These are phyloP conservation scores for Archaeoteleia sp. DNA, from an alignment of 2,888 invertebrate genomes.

Conservation along the genomic window DNA sequence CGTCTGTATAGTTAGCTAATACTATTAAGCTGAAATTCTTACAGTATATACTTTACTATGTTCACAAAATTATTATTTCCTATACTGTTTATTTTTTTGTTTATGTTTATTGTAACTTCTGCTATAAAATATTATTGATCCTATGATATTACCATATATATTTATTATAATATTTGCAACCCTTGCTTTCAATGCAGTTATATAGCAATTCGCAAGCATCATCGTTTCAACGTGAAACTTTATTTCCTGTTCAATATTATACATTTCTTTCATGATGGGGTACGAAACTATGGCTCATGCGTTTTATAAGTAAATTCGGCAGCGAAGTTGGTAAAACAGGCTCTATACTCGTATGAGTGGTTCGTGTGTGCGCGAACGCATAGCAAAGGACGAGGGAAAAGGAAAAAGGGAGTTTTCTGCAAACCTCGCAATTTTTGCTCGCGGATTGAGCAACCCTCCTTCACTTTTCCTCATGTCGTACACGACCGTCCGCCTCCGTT, in stretches of 20 bases:
- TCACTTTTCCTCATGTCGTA: conserved; percentile 47
- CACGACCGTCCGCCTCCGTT: conserved; percentile 39
- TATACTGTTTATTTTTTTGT: too few relatives aligned
- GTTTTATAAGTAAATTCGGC: conserved; percentile 38
- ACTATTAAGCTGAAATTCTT: too few relatives aligned
- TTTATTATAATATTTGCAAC: too few relatives aligned
- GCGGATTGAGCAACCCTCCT: conserved; percentile 51
- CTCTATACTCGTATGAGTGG: conserved; percentile 5
- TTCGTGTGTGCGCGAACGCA: conserved; percentile 4
- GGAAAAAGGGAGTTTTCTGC: conserved; percentile 47
- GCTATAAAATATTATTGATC: too few relatives aligned
- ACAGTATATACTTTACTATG: too few relatives aligned
- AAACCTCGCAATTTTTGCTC: conserved; percentile 47
- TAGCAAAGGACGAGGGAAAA: conserved; percentile 3
- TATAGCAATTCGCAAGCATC: conserved; percentile 38
- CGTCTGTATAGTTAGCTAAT: too few relatives aligned
- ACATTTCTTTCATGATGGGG: neutral
- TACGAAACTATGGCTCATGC: neutral
- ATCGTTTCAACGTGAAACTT: conserved; percentile 10
- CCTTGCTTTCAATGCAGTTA: too few relatives aligned
- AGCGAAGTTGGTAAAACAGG: conserved; percentile 48
- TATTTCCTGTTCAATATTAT: neutral
- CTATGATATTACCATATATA: too few relatives aligned
- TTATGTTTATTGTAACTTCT: too few relatives aligned
- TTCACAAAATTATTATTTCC: too few relatives aligned